Percentiles rank a stretch among this genome's conserved stretches.
Evolutionary conservation across 1,140 invertebrate species (phyloP).

Genomic region (Procambarus clarkii): DNA sequence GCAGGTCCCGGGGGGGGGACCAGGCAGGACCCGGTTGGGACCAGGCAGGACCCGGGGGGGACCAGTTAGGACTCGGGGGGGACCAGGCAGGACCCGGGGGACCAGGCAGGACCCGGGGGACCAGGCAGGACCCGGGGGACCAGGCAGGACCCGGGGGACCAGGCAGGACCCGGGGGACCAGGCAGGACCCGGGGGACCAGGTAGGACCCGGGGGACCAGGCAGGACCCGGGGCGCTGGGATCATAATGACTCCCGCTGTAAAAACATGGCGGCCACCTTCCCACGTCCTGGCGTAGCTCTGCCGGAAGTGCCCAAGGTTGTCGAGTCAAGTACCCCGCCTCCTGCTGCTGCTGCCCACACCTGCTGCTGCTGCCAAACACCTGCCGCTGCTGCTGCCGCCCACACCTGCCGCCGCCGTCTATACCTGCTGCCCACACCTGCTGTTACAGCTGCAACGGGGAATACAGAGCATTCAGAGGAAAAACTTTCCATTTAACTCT

Average conservation of each 20-base stretch:
- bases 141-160: no score
- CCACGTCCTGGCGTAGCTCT: conserved; percentile 11
- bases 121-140: no score
- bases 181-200: no score
- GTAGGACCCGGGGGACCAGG: neutral
- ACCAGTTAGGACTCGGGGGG: no score
- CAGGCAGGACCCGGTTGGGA: no score
- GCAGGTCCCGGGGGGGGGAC: no score
- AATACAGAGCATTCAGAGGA: no score
- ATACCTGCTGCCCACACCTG: neutral
- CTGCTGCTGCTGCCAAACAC: neutral
- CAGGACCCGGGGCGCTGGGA: conserved; percentile 6
- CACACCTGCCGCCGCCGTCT: neutral
- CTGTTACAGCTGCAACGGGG: neutral
- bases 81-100: no score
- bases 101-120: no score
- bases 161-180: no score
- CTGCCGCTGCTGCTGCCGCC: neutral
- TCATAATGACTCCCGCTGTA: conserved; percentile 11
- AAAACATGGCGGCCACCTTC: conserved; percentile 27
- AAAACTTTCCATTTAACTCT: no score
- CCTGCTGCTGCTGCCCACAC: conserved; percentile 14
- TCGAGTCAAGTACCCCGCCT: conserved; percentile 51
- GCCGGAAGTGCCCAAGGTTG: conserved; percentile 60
- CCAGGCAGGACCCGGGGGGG: no score